phyloP scores from a whole-genome alignment of 1,140 invertebrate species.

The Yoshiicerus persimilis region DNA sequence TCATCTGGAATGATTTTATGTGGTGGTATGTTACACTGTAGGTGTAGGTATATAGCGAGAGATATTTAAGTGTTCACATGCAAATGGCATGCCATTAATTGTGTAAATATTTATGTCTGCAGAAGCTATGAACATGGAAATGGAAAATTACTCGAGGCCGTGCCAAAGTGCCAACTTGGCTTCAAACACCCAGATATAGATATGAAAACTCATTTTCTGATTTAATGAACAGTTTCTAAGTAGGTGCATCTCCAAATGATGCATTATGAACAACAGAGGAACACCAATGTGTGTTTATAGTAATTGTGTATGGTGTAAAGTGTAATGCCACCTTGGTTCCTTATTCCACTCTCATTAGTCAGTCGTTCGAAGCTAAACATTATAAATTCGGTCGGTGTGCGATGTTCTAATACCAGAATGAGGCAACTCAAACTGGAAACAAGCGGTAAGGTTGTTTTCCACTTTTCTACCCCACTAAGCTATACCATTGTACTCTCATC shows the following conservation, averaged over 20 bases:
- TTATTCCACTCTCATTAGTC: no score
- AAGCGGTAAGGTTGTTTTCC: background rate
- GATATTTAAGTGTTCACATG: background rate
- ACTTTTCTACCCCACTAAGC: background rate
- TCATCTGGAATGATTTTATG: no score
- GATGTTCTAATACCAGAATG: no score
- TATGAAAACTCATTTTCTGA: background rate
- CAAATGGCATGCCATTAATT: background rate
- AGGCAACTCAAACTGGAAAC: background rate
- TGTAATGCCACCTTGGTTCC: no score
- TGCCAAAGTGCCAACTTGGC: no score
- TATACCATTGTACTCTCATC: no score
- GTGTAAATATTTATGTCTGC: background rate
- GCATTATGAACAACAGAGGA: no score
- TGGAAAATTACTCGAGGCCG: background rate
- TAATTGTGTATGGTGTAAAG: background rate
- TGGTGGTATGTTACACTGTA: background rate
- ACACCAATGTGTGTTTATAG: no score
- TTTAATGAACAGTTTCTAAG: no score
- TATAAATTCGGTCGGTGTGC: background rate
- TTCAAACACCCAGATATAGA: background rate
- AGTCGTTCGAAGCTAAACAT: no score
- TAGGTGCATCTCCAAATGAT: no score
- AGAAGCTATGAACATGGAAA: background rate
- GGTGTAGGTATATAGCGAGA: background rate